Percentiles rank a stretch among this genome's conserved stretches.
Conservation (phyloP, 2,888 invertebrate genomes). For the Cephus nigrinus region DNA sequence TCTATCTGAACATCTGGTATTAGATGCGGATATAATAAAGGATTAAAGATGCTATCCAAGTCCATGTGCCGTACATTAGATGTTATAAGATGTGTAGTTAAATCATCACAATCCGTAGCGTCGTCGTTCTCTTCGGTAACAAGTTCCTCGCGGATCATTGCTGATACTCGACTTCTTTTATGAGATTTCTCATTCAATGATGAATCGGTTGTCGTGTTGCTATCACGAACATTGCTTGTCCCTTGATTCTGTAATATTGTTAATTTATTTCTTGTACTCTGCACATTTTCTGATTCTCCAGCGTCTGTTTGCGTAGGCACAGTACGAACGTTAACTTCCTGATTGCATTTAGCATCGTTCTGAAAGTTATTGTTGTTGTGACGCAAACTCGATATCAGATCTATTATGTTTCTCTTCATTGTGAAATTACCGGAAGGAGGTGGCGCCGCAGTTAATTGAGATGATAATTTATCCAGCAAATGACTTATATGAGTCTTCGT, state of each 20-base stretch:
- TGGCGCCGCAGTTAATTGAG: conserved; percentile 43
- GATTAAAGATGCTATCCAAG: conserved; percentile 53
- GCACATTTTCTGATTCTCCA: neutral
- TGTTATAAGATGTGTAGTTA: conserved; percentile 52
- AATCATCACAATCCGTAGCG: conserved; percentile 45
- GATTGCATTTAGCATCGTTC: conserved; percentile 35
- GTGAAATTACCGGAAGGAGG: conserved; percentile 36
- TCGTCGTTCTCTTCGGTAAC: conserved; percentile 50
- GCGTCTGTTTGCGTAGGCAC: conserved; percentile 40
- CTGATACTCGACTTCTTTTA: conserved; percentile 47
- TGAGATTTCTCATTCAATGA: conserved; percentile 12
- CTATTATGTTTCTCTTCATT: conserved; percentile 43
- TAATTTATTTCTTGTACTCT: neutral
- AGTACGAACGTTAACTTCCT: conserved; percentile 34
- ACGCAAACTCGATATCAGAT: conserved; percentile 45
- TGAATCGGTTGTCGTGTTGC: conserved; percentile 19
- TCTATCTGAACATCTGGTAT: conserved; percentile 44
- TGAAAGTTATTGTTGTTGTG: conserved; percentile 38
- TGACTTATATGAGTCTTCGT: conserved; percentile 57
- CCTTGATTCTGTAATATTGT: neutral
- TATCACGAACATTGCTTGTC: conserved; percentile 10
- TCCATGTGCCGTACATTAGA: conserved; percentile 57
- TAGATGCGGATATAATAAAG: conserved; percentile 58
- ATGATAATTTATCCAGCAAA: conserved; percentile 53
- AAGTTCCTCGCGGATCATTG: conserved; percentile 53